A percentile compares a stretch with the other conserved stretches of the same genome.
These are phyloP conservation scores for Nezara viridula DNA, from an alignment of 2,888 invertebrate species.

Conservation along the genomic window DNA sequence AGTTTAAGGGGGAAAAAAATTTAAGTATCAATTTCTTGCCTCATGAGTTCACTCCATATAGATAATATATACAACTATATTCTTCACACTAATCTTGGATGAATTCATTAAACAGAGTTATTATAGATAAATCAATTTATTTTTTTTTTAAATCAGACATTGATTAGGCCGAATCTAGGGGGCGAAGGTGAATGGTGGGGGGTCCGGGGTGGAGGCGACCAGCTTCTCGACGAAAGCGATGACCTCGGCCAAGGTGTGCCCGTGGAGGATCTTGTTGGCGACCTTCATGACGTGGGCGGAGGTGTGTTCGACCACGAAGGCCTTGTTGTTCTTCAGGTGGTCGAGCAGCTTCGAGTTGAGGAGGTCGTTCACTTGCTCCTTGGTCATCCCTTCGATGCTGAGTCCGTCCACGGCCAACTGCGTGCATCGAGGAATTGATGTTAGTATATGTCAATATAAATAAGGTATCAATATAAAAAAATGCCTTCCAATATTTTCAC, in stretches of 20 bases:
- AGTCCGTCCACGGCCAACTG: slow-evolving; percentile 60
- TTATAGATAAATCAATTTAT: too few species aligned
- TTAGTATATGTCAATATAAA: background rate
- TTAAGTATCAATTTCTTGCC: too few species aligned
- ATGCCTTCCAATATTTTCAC: too few species aligned
- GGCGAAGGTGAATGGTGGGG: slow-evolving; percentile 40
- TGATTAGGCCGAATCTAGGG: slow-evolving; percentile 18
- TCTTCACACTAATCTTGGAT: too few species aligned
- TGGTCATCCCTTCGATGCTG: slow-evolving; percentile 59
- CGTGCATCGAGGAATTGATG: background rate
- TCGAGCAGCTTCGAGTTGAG: slow-evolving; percentile 57
- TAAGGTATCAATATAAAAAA: too few species aligned
- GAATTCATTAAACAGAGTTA: too few species aligned
- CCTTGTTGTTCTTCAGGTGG: slow-evolving; percentile 56
- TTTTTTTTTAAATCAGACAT: too few species aligned
- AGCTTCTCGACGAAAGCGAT: slow-evolving; percentile 59
- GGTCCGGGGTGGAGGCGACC: slow-evolving; percentile 53
- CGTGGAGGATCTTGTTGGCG: slow-evolving; percentile 57
- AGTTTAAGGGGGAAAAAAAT: too few species aligned
- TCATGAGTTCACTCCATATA: too few species aligned
- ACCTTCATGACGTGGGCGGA: slow-evolving; percentile 39
- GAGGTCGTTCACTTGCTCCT: slow-evolving; percentile 55
- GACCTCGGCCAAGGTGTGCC: slow-evolving; percentile 59
- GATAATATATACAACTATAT: too few species aligned
- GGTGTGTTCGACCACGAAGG: slow-evolving; percentile 45